Percentiles rank a stretch among this genome's conserved stretches.
These are phyloP conservation scores for Myzus persicae DNA, from an alignment of 1,140 invertebrate genomes.

Conservation along the genomic window DNA sequence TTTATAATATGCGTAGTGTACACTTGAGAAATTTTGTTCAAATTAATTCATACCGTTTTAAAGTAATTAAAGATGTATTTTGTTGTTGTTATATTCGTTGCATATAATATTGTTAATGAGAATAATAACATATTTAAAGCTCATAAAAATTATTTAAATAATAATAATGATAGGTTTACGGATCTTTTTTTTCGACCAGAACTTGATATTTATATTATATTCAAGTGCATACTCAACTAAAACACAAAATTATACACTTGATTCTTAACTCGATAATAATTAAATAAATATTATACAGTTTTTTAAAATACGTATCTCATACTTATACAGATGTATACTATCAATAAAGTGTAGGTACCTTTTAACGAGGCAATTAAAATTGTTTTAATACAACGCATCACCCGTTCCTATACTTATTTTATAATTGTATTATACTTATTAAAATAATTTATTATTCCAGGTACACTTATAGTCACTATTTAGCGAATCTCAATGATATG, in stretches of 20 bases:
- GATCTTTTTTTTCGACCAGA: neutral
- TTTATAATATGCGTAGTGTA: neutral
- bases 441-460: too few species aligned
- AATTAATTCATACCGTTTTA: neutral
- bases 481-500: too few species aligned
- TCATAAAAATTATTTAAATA: neutral
- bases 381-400: neutral
- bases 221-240: neutral
- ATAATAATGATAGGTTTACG: neutral
- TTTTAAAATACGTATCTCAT: neutral
- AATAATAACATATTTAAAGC: neutral
- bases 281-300: neutral
- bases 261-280: neutral
- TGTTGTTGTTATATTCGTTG: neutral
- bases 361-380: conserved; percentile 1
- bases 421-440: too few species aligned
- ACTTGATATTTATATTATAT: neutral
- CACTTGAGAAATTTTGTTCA: neutral
- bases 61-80: conserved; percentile 7
- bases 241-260: neutral
- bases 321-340: neutral
- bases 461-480: too few species aligned
- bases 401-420: neutral
- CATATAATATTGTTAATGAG: neutral
- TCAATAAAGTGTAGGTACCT: neutral